A percentile compares a stretch with the other conserved stretches of the same genome.
These are phyloP conservation scores for Cynaeus angustus DNA, from an alignment of 2,888 invertebrate species.

Conservation along the genomic window DNA sequence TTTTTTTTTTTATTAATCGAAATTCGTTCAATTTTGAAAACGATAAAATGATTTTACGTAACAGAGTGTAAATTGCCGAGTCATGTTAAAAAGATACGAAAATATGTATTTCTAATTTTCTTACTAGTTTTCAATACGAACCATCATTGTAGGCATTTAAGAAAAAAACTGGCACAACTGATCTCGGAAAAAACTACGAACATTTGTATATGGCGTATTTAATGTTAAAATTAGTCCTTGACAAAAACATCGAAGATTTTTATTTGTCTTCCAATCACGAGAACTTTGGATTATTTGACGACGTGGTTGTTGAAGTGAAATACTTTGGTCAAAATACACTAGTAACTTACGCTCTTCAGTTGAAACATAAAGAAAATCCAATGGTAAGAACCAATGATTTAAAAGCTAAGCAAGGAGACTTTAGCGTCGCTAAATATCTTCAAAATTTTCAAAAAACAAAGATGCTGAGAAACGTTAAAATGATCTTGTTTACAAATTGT, in stretches of 20 bases:
- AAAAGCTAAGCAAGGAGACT: too few species aligned
- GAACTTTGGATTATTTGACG: neutral
- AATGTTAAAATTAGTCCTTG: neutral
- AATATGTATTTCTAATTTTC: too few species aligned
- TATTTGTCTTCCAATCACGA: neutral
- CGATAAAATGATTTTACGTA: too few species aligned
- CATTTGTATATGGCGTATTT: neutral
- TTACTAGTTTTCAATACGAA: too few species aligned
- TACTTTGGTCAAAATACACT: neutral
- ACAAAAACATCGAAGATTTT: constrained; percentile 1
- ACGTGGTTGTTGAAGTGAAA: neutral
- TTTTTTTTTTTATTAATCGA: too few species aligned
- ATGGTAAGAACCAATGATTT: neutral
- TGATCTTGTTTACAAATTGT: too few species aligned
- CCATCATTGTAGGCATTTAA: neutral
- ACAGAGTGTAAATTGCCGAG: too few species aligned
- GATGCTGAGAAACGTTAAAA: too few species aligned
- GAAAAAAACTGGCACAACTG: neutral
- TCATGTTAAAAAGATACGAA: too few species aligned
- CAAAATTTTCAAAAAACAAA: too few species aligned
- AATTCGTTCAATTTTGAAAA: too few species aligned
- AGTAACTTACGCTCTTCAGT: neutral
- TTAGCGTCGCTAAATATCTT: too few species aligned
- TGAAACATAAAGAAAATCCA: neutral
- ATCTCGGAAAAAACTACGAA: neutral